Evolutionary conservation across 2,888 invertebrate species (phyloP).

Genomic region (Nycteola revayana): DNA sequence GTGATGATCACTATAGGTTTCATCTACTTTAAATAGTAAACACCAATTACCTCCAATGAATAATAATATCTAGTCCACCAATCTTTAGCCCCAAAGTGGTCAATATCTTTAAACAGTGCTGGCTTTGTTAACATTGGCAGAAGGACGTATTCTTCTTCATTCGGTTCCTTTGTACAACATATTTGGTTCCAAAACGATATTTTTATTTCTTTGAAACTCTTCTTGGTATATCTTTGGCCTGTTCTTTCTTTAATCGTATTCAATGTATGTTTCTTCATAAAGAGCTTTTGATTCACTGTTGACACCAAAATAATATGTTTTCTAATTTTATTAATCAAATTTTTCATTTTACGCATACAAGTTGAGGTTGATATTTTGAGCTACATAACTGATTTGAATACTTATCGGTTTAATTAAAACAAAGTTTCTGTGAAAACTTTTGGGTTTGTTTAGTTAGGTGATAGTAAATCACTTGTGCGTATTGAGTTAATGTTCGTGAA

Average conservation of each 20-base stretch:
- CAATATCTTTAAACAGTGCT: not conserved
- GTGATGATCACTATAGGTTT: no score
- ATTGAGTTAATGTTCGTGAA: no score
- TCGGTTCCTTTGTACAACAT: slow-evolving; percentile 39
- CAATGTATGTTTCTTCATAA: slow-evolving; percentile 26
- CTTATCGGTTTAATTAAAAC: no score
- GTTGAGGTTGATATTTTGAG: no score
- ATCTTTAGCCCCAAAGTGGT: slow-evolving; percentile 41
- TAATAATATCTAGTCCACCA: slow-evolving; percentile 64
- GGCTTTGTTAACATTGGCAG: slow-evolving; percentile 47
- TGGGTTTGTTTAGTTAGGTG: no score
- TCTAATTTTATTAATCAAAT: no score
- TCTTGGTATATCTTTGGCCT: slow-evolving; percentile 13
- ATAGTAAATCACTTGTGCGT: no score
- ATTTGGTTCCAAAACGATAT: slow-evolving; percentile 38
- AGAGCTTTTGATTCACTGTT: slow-evolving; percentile 34
- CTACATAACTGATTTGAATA: no score
- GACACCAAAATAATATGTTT: no score
- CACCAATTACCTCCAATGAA: slow-evolving; percentile 38
- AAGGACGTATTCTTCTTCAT: slow-evolving; percentile 53
- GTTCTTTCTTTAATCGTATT: slow-evolving; percentile 8
- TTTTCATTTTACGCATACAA: no score
- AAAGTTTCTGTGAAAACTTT: no score
- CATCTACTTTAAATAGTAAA: no score
- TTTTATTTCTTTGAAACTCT: slow-evolving; percentile 24